These are phyloP conservation scores for Dugesia japonica DNA, from an alignment of 2,888 invertebrate genomes.

Conservation along the genomic window DNA sequence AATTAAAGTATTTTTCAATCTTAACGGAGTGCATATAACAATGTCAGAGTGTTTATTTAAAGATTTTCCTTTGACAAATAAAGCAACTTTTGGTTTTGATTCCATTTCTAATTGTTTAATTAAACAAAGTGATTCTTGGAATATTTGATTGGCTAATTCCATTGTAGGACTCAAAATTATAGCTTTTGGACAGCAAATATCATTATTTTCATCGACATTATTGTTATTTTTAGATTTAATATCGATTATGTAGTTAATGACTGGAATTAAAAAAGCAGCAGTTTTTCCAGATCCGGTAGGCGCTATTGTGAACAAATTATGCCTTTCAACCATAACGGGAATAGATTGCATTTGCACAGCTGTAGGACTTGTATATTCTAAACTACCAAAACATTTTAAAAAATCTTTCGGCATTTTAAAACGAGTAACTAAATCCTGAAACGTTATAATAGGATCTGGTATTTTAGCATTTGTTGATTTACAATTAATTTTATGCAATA, in stretches of 20 bases:
- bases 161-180: conserved; percentile 77
- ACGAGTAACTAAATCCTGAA: not conserved
- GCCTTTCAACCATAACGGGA: conserved; percentile 62
- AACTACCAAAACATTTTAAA: conserved; percentile 28
- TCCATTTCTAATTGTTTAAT: not conserved
- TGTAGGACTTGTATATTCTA: conserved; percentile 42
- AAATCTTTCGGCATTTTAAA: not conserved
- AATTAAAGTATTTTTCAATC: not conserved
- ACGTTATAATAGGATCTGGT: not conserved
- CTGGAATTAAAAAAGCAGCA: conserved; percentile 73
- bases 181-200: conserved; percentile 60
- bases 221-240: conserved; percentile 52
- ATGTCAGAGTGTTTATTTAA: not conserved
- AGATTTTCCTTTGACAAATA: not conserved
- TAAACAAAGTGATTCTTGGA: not conserved
- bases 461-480: not conserved
- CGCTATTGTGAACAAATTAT: conserved; percentile 76
- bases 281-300: conserved; percentile 97
- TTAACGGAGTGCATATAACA: not conserved
- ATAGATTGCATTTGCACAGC: conserved; percentile 63
- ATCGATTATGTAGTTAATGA: conserved; percentile 60
- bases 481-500: not conserved
- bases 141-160: conserved; percentile 57
- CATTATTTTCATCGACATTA: not conserved
- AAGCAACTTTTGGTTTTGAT: not conserved